Evolutionary conservation across 2,888 invertebrate species (phyloP), one percentile per base, ranked within the genome.

Genomic region (Chloromyia formosa): DNA sequence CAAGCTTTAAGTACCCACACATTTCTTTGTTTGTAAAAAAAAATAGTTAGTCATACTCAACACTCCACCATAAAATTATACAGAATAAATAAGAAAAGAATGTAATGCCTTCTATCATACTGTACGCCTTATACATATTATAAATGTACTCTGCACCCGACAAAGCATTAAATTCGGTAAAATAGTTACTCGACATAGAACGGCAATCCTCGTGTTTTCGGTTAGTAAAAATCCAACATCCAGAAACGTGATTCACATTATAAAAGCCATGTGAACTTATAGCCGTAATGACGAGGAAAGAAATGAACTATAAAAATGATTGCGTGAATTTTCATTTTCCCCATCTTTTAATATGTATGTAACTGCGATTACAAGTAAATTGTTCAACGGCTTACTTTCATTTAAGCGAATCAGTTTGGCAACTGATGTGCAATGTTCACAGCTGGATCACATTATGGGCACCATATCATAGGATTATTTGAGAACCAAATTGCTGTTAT

Each of bases 351-450:
- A 54, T n/a, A n/a, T n/a, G n/a, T 54, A 16, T 16, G 54, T 54
- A n/a, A 54, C n/a, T n/a, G n/a, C 54, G 54, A 54, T 54, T 54
- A 54, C 54, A 54, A n/a, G 54, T 54, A 54, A 54, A 54, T 54
- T 54, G 54, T 54, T 54, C 10, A 54, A 16, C 42, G 12, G 5
- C 12, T 42, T 42, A 42, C 42, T 42, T 42, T 42, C 42, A 42
- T 42, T 42, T 42, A 42, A 42, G 42, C 12, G 12, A 12, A 42
- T 12, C 42, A 42, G 42, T 42, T 42, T 42, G 42, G 42, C 12
- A 42, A 42, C 42, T 42, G 42, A 5, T 42, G 42, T 42, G 42
- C 42, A 42, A 42, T 42, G 42, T 12, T 12, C 12, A 9, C 42
- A 42, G 12, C 12, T 42, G 42, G 42, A 42, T n/a, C n/a, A n/a